phyloP scores from a whole-genome alignment of 2,797 vertebrate species.

The Aulostomus chinensis region DNA sequence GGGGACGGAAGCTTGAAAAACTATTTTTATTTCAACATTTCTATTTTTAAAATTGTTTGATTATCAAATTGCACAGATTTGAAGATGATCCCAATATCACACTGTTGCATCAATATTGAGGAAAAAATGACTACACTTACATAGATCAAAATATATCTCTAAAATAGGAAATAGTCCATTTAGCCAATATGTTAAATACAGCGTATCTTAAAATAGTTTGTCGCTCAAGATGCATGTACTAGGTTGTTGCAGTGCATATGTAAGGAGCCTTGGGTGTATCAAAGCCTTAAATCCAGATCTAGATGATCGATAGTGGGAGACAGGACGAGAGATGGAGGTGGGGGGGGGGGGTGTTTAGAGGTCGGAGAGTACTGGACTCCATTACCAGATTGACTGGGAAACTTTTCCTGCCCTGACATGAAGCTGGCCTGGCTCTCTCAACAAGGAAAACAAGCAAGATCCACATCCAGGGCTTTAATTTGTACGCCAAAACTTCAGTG shows the following conservation, averaged over 20 bases:
- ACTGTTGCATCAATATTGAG: too few species aligned
- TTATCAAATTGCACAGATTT: too few species aligned
- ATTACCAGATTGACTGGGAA: slow-evolving; percentile 80
- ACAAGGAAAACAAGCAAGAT: slow-evolving; percentile 78
- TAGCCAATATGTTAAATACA: too few species aligned
- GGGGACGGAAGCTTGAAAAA: too few species aligned
- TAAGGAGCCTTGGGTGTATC: slow-evolving; percentile 16
- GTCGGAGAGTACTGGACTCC: slow-evolving; percentile 58
- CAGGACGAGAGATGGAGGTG: slow-evolving; percentile 4
- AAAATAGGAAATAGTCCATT: not conserved
- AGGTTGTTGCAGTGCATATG: slow-evolving; percentile 2
- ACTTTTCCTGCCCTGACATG: slow-evolving; percentile 67
- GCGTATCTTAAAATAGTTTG: not conserved
- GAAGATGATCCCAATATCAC: too few species aligned
- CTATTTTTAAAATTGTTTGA: too few species aligned
- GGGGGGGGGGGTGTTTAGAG: slow-evolving; percentile 5
- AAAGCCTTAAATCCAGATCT: slow-evolving; percentile 20
- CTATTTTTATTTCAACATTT: too few species aligned
- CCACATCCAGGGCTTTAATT: slow-evolving; percentile 66
- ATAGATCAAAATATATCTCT: too few species aligned
- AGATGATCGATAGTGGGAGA: slow-evolving; percentile 27
- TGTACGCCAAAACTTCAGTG: slow-evolving; percentile 74
- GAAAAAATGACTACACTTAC: too few species aligned
- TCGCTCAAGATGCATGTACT: not conserved
- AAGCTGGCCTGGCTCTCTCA: slow-evolving; percentile 65